phyloP scores from a whole-genome alignment of 1,140 invertebrate species.

The Drosophila sp. region DNA sequence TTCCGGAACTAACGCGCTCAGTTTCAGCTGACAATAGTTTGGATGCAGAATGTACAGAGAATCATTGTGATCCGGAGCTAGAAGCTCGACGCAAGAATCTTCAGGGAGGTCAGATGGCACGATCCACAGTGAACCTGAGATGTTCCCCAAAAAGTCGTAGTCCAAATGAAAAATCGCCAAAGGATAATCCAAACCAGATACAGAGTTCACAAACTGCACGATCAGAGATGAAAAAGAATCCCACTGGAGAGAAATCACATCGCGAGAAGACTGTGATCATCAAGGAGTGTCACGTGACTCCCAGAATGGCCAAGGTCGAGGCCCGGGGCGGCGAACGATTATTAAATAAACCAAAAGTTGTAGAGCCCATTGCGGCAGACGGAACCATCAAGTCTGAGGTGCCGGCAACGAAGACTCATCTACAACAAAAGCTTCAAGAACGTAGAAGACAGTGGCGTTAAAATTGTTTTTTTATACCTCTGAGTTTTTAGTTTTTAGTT shows the following conservation, averaged over 20 bases:
- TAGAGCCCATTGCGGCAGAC: background rate
- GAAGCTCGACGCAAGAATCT: background rate
- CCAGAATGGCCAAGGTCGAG: background rate
- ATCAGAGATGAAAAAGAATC: background rate
- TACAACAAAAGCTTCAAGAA: slow-evolving; percentile 23
- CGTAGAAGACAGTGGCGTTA: slow-evolving; percentile 36
- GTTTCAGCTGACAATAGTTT: slow-evolving; percentile 11
- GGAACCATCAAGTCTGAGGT: background rate
- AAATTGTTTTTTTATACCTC: background rate
- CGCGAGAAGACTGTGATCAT: background rate
- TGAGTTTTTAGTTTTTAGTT: slow-evolving; percentile 6
- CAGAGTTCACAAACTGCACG: background rate
- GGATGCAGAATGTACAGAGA: no score
- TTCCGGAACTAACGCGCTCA: background rate
- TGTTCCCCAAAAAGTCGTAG: background rate
- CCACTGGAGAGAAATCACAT: background rate
- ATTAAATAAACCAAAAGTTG: background rate
- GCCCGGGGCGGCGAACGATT: background rate
- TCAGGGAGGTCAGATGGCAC: background rate
- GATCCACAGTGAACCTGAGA: slow-evolving; percentile 1
- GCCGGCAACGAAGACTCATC: slow-evolving; percentile 15
- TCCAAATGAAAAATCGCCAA: background rate
- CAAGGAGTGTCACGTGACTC: slow-evolving; percentile 4
- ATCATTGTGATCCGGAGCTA: background rate
- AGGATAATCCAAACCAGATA: background rate